Evolutionary conservation across 2,113 vertebrate species (phyloP), one percentile per base, ranked within the genome.

Genomic region (Oryzias celebensis): DNA sequence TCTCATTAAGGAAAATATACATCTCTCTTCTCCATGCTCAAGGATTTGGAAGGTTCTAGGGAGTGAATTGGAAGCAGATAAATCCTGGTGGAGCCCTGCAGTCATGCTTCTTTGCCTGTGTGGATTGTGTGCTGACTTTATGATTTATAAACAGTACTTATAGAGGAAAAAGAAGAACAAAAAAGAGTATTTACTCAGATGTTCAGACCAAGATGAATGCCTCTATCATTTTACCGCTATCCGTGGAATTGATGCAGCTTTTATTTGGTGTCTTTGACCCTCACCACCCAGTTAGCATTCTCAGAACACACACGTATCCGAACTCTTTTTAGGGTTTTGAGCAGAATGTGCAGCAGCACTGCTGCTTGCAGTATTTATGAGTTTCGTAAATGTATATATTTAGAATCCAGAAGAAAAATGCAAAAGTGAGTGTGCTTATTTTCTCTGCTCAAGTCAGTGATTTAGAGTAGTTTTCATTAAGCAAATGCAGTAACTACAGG

Each of bases 71-170:
- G 0, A 42, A 62, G 20, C 47, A 23, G 43, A 58, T 61, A 58
- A 17, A 10, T 57, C 68, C 71, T 59, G 36, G 49, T 28, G n/a
- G 49, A 84, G 65, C 36, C 14, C 23, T 12, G 22, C 57, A 22
- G 31, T 43, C 36, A 23, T 65, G 48, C 45, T 65, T 62, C 22
- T 65, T 50, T 54, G 50, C 54, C 57, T 43, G 58, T 48, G 70
- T 68, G 77, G 50, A 51, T 54, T 43, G 58, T 53, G 70, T 68
- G 77, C 44, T 60, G 81, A 78, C 52, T 81, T 75, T 73, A 68
- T 74, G 73, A 85, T 81, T 83, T 78, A 65, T 71, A 61, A 74
- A 74, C 49, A 50, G 36, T 65, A 52, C 71, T 62, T 56, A 74
- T 59, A 26, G 61, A 65, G 62, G 63, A 67, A 72, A 77, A 81